Percentiles rank a stretch among this genome's conserved stretches.
These are phyloP conservation scores for Apeltes quadracus DNA, from an alignment of 2,113 vertebrate genomes.

Conservation along the genomic window DNA sequence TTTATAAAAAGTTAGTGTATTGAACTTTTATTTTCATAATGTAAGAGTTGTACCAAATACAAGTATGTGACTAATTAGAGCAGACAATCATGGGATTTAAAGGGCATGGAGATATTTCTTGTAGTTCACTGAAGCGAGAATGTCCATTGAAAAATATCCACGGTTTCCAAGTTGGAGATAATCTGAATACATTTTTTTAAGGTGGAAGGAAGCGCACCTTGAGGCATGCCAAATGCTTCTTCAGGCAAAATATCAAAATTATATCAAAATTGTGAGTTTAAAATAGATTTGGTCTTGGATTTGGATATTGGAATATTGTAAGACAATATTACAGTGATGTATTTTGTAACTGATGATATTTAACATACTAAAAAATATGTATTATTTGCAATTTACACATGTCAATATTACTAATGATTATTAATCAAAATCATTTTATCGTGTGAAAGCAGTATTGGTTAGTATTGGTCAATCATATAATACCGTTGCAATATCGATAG, in stretches of 20 bases:
- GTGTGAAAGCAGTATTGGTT: not conserved
- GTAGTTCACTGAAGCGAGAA: not conserved
- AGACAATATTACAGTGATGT: not conserved
- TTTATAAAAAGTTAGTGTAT: no score
- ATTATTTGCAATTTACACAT: not conserved
- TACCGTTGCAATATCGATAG: not conserved
- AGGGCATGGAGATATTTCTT: not conserved
- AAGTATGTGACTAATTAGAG: not conserved
- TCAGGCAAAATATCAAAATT: not conserved
- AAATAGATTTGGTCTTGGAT: not conserved
- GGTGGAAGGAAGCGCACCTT: not conserved
- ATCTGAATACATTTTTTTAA: not conserved
- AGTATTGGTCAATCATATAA: not conserved
- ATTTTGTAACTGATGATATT: not conserved
- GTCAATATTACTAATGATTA: not conserved
- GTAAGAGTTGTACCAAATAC: not conserved
- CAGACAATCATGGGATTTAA: not conserved
- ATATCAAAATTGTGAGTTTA: not conserved
- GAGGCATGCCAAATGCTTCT: constrained; percentile 3
- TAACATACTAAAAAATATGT: not conserved
- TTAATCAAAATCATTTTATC: not conserved
- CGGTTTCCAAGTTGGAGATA: no score
- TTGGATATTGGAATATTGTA: not conserved
- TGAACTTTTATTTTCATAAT: not conserved
- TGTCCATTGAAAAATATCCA: not conserved